Percentiles rank a stretch among this genome's conserved stretches.
These are phyloP conservation scores for Whitmania pigra DNA, from an alignment of 1,140 invertebrate genomes.

Conservation along the genomic window DNA sequence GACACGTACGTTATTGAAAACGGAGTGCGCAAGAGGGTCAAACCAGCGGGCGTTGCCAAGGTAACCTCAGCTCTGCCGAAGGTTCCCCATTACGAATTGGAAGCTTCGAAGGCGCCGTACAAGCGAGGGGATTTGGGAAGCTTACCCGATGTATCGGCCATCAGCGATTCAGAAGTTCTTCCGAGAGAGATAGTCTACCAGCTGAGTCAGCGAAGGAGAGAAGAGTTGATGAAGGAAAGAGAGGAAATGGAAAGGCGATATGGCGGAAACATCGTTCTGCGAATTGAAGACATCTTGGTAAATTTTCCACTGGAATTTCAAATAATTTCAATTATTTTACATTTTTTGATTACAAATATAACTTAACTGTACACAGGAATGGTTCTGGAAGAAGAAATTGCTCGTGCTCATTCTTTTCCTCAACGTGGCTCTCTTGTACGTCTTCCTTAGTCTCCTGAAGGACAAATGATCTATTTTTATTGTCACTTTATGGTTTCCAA, in stretches of 20 bases:
- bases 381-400: conserved; percentile 8
- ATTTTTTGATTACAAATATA: too few species aligned
- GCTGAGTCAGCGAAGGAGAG: conserved; percentile 76
- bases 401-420: conserved; percentile 1
- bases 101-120: conserved; percentile 19
- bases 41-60: neutral
- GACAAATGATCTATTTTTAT: too few species aligned
- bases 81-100: conserved; percentile 6
- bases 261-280: conserved; percentile 38
- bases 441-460: too few species aligned
- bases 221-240: conserved; percentile 76
- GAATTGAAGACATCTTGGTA: conserved; percentile 65
- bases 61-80: neutral
- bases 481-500: too few species aligned
- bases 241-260: conserved; percentile 63
- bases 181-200: conserved; percentile 85
- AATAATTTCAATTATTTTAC: neutral
- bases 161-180: conserved; percentile 56
- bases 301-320: conserved; percentile 29
- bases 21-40: conserved; percentile 41
- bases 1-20: conserved; percentile 43
- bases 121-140: conserved; percentile 44
- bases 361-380: neutral
- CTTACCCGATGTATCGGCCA: conserved; percentile 69
- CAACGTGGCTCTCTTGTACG: neutral